These are phyloP conservation scores for Stenodera caucasica DNA, from an alignment of 2,888 invertebrate species.

Conservation along the genomic window DNA sequence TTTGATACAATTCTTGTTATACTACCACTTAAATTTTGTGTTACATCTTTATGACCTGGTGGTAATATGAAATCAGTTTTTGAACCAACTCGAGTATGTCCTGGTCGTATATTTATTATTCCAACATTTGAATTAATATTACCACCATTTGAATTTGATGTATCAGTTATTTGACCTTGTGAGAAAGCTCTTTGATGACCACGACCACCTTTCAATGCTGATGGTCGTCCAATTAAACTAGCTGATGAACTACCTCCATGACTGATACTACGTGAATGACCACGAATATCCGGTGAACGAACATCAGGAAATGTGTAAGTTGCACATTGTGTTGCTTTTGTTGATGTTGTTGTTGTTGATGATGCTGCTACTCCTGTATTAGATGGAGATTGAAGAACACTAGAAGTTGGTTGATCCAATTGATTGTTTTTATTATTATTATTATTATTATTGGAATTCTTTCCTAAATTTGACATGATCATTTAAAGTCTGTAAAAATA, in stretches of 20 bases:
- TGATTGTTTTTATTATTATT: background rate
- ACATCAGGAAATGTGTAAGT: conserved; percentile 55
- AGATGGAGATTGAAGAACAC: background rate
- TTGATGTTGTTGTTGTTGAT: conserved; percentile 19
- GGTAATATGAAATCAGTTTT: conserved; percentile 89
- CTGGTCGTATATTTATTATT: conserved; percentile 50
- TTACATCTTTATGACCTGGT: conserved; percentile 77
- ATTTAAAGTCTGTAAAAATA: conserved; percentile 63
- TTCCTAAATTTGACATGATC: conserved; percentile 71
- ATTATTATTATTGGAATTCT: conserved; percentile 60
- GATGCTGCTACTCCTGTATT: background rate
- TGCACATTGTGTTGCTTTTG: conserved; percentile 42
- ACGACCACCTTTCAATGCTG: conserved; percentile 69
- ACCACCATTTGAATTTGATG: conserved; percentile 37
- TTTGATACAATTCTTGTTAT: conserved; percentile 55
- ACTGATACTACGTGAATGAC: conserved; percentile 65
- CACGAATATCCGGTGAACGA: conserved; percentile 40
- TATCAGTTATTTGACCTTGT: conserved; percentile 66
- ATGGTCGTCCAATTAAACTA: conserved; percentile 62
- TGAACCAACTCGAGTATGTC: conserved; percentile 80
- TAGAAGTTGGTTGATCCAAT: conserved; percentile 55
- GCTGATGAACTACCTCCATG: conserved; percentile 69
- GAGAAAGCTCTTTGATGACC: conserved; percentile 62
- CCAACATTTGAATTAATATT: conserved; percentile 15
- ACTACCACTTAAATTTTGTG: conserved; percentile 37